Evolutionary conservation across 2,113 vertebrate genomes (phyloP).

Genomic region (Natator depressus): DNA sequence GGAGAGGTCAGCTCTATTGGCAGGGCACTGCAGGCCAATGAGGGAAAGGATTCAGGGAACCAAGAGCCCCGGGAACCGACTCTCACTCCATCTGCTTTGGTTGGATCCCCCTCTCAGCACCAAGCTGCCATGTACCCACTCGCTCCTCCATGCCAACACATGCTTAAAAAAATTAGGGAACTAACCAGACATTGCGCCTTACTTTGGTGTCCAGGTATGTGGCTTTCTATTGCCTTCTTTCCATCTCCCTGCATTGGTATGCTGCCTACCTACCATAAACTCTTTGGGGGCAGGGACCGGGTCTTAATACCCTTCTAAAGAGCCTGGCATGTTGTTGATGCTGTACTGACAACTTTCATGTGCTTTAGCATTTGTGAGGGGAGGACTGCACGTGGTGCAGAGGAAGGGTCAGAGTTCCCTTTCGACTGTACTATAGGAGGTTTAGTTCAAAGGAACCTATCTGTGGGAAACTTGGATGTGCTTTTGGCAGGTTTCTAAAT

Average conservation of each 20-base stretch:
- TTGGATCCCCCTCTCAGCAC: too few species aligned
- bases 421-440: not conserved
- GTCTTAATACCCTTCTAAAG: not conserved
- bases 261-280: not conserved
- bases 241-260: not conserved
- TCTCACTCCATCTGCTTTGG: too few species aligned
- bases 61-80: too few species aligned
- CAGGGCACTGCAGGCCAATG: too few species aligned
- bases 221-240: not conserved
- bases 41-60: too few species aligned
- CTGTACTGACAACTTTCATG: not conserved
- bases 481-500: conserved; percentile 22
- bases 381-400: not conserved
- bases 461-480: not conserved
- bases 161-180: too few species aligned
- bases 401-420: not conserved
- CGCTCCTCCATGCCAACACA: too few species aligned
- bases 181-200: too few species aligned
- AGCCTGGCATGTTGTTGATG: not conserved
- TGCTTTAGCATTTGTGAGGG: rapidly evolving
- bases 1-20: too few species aligned
- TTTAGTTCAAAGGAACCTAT: not conserved
- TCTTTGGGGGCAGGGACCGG: not conserved
- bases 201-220: too few species aligned
- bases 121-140: too few species aligned